Evolutionary conservation across 2,797 vertebrate genomes (phyloP).

Genomic region (Yasuhikotakia modesta): DNA sequence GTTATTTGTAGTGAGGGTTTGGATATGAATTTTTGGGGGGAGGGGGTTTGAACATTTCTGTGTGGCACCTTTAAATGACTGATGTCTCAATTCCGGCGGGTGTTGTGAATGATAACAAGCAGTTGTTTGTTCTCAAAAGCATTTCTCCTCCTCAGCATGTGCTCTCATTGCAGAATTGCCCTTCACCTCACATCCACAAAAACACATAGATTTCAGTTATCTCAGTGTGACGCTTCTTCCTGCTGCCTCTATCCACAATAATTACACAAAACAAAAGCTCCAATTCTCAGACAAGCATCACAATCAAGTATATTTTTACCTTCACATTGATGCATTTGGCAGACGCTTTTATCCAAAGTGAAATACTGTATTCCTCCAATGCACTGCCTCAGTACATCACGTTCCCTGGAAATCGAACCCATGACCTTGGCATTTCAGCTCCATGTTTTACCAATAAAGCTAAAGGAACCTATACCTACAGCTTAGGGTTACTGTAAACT

Average conservation of each 20-base stretch:
- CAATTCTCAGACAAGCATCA: no score
- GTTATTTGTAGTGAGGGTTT: slow-evolving; percentile 53
- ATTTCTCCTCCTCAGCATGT: slow-evolving; percentile 41
- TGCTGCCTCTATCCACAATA: not conserved
- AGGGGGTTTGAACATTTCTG: slow-evolving; percentile 49
- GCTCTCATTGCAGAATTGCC: slow-evolving; percentile 54
- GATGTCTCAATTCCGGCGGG: slow-evolving; percentile 48
- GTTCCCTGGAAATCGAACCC: no score
- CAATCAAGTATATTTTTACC: not conserved
- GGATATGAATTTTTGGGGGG: no score
- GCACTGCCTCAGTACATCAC: no score
- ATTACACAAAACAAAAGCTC: no score
- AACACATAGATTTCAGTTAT: slow-evolving; percentile 40
- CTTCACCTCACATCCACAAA: slow-evolving; percentile 43
- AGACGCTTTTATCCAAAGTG: not conserved
- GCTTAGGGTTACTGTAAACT: no score
- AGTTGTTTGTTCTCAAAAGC: slow-evolving; percentile 56
- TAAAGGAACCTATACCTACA: no score
- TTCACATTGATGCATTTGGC: not conserved
- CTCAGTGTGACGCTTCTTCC: slow-evolving; percentile 6
- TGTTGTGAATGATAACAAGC: slow-evolving; percentile 49
- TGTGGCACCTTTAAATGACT: slow-evolving; percentile 52
- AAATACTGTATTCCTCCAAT: no score
- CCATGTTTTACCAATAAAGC: no score
- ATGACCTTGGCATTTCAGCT: no score